These are phyloP conservation scores for Andrena praecox DNA, from an alignment of 2,888 invertebrate genomes.

Conservation along the genomic window DNA sequence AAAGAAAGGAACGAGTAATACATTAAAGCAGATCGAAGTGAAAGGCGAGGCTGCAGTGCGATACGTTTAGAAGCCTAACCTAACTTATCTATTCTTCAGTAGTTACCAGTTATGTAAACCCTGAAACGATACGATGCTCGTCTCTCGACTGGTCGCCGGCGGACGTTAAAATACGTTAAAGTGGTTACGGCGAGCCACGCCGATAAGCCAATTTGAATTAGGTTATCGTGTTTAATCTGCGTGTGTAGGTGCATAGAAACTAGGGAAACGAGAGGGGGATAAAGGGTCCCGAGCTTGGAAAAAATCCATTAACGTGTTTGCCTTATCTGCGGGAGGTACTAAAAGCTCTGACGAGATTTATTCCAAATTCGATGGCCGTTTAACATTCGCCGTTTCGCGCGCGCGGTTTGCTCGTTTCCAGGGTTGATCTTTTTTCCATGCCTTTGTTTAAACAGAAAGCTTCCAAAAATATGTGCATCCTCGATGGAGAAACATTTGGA, in stretches of 20 bases:
- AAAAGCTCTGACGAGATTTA: constrained; percentile 56
- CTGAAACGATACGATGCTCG: constrained; percentile 12
- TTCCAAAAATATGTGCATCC: not conserved
- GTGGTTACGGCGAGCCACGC: constrained; percentile 41
- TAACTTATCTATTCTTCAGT: not conserved
- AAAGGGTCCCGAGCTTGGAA: constrained; percentile 29
- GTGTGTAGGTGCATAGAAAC: constrained; percentile 11
- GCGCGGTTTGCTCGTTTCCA: constrained; percentile 6
- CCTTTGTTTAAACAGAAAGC: not conserved
- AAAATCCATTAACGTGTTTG: constrained; percentile 59
- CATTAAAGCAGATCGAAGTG: too few relatives aligned
- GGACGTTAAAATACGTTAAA: constrained; percentile 16
- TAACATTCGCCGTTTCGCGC: constrained; percentile 21
- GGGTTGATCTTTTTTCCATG: not conserved
- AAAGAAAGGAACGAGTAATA: too few relatives aligned
- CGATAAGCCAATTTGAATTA: constrained; percentile 60
- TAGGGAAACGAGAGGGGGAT: constrained; percentile 5
- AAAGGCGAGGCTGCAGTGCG: too few relatives aligned
- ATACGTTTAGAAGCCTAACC: too few relatives aligned
- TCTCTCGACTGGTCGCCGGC: constrained; percentile 1
- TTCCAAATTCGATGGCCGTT: constrained; percentile 50
- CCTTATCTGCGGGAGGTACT: constrained; percentile 47
- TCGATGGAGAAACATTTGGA: not conserved
- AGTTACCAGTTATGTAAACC: constrained; percentile 38
- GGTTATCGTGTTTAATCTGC: constrained; percentile 48